Evolutionary conservation across 2,888 invertebrate genomes (phyloP).

Genomic region (Sarcophaga caerulescens): DNA sequence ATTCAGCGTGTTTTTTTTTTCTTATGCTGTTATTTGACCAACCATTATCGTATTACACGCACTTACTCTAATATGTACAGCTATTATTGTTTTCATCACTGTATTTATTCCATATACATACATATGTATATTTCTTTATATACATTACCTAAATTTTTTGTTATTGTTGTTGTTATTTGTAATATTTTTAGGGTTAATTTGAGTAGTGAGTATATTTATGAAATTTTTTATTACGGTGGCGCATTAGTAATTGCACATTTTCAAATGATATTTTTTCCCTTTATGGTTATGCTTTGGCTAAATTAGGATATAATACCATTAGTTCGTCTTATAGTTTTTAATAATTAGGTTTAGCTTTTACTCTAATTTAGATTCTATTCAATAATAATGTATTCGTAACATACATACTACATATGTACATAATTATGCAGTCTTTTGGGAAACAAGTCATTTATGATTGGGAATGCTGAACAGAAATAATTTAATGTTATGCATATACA

Average conservation of each 20-base stretch:
- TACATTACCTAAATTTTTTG: not conserved
- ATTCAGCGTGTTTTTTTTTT: no score
- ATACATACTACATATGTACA: no score
- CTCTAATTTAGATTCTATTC: not conserved
- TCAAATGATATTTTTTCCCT: conserved; percentile 26
- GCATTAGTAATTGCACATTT: conserved; percentile 38
- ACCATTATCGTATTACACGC: no score
- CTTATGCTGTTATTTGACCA: no score
- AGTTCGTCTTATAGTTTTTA: conserved; percentile 4
- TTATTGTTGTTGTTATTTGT: not conserved
- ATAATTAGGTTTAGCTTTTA: conserved; percentile 16
- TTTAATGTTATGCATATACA: not conserved
- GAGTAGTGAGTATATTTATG: conserved; percentile 33
- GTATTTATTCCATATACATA: not conserved
- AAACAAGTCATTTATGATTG: no score
- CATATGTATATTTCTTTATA: not conserved
- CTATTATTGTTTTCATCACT: not conserved
- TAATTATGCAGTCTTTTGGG: no score
- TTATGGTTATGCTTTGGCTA: conserved; percentile 13
- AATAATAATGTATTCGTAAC: no score
- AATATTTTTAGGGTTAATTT: conserved; percentile 34
- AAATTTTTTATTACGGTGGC: conserved; percentile 45
- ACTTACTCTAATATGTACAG: no score
- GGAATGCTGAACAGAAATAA: no score
- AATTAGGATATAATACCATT: conserved; percentile 25